Conservation (phyloP, 2,113 vertebrate genomes). For the Grus americana region DNA sequence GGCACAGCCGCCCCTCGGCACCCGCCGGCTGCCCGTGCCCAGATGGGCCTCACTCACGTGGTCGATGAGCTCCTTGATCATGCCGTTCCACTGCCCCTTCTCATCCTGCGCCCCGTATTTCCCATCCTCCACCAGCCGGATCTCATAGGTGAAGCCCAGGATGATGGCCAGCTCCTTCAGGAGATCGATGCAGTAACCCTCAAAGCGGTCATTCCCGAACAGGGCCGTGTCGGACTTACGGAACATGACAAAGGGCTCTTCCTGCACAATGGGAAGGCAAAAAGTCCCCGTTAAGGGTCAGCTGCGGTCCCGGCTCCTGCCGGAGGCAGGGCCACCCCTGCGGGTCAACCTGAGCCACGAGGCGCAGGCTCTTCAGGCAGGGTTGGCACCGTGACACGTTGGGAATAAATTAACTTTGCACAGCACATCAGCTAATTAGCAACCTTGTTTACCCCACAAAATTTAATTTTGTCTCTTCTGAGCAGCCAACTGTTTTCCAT, state of each 20-base stretch:
- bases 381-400: neutral
- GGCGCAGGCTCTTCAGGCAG: neutral
- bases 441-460: slow-evolving; percentile 60
- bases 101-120: slow-evolving; percentile 96
- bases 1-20: neutral
- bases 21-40: rapidly evolving
- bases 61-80: slow-evolving; percentile 97
- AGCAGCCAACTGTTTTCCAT: slow-evolving; percentile 58
- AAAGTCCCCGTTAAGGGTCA: neutral
- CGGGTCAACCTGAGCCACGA: neutral
- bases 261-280: slow-evolving; percentile 72
- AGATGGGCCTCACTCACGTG: slow-evolving; percentile 81
- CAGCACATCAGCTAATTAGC: slow-evolving; percentile 50
- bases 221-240: slow-evolving; percentile 94
- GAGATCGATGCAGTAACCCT: slow-evolving; percentile 97
- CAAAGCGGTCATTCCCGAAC: slow-evolving; percentile 94
- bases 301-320: neutral
- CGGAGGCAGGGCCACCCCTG: neutral
- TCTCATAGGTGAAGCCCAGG: slow-evolving; percentile 94
- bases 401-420: slow-evolving; percentile 47
- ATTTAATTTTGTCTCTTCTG: slow-evolving; percentile 64
- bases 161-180: slow-evolving; percentile 92
- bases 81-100: slow-evolving; percentile 98
- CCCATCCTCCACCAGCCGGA: slow-evolving; percentile 92
- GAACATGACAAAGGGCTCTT: slow-evolving; percentile 99